Base-by-base conservation (phyloP, 2,888 invertebrate species). In the Palloptera scutellata region DNA sequence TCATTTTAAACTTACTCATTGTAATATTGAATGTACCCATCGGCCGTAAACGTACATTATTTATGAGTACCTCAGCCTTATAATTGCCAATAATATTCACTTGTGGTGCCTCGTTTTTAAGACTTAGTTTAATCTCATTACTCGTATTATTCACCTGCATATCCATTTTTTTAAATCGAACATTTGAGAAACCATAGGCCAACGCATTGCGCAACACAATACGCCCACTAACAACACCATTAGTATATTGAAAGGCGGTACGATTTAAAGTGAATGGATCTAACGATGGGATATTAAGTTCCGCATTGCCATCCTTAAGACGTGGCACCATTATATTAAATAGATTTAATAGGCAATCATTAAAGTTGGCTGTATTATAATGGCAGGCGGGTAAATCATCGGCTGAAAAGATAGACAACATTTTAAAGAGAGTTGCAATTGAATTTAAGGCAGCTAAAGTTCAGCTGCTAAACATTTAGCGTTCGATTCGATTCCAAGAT, bases 21-120 rank as follows among this genome's bases (percentile, higher is more conserved):
- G 88, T 87, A 1, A 87, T 83, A 75, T 87, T 88, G 76, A 88
- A 89, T 30, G 84, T 81, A 12, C 90, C 90, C 64, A 86, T 85
- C 30, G 91, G 90, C 66, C 87, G 87, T 60, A 92, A 76, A 64
- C 87, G 87, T 69, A 91, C 83, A 17, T 87, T 84, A 72, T 90
- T 90, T 60, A 91, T 85, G 55, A 86, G 82, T 51, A 91, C 89
- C 65, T 89, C 88, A 0, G 88, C 90, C 72, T 87, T 87, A 78
- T 90, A 91, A 64, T 86, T 81, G 6, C 91, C 90, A 64, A 86
- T 88, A 2, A 89, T 81, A 41, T 84, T 78, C 13, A 90, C 78
- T 72, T 85, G 84, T 0, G 90, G 89, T 42, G 88, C 81, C 51
- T 86, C 86, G 68, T 89, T 77, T 68, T 89, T 88, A 8, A 90